Base-by-base conservation (phyloP, 1,140 invertebrate species). In the Frieseomelitta varia region DNA sequence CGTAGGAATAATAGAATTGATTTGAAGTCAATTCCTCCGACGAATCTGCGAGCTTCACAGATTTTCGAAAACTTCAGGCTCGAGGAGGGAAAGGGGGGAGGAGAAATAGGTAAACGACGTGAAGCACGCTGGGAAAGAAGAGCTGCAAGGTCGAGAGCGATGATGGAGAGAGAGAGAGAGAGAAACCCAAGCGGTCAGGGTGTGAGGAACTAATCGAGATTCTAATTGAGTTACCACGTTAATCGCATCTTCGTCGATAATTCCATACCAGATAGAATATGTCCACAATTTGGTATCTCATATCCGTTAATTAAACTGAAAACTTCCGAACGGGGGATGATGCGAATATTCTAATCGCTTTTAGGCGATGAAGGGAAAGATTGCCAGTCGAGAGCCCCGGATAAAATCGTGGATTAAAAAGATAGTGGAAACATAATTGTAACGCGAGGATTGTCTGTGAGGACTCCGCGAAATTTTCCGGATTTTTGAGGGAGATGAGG, bases 161-260 rank as follows among this genome's bases (percentile, higher is more conserved):
- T n/a, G 67, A 53, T 14, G 61, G 69, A 19, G 30, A 68, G 77
- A 55, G 78, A 58, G 53, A 68, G 34, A 56, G 81, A 61, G 58
- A 24, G 56, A 68, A 19, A 21, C 8, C 24, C 39, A 21, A 34
- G 55, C 3, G 27, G 24, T 21, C 34, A 55, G 74, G 81, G 79
- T 85, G 80, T 82, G 84, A 80, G 82, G 65, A 82, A 82, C 63
- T 85, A 77, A 89, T 86, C 88, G 84, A 89, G 79, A 89, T 83
- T 88, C 61, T 88, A 88, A 88, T 88, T 88, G 86, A 85, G 56
- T 88, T 85, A 69, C 71, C 78, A 55, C n/a, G 53, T 67, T 87
- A 85, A 85, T 84, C 81, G 67, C 58, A 79, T 88, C 78, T 65
- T 80, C 72, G 67, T 58, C 87, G 87, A 87, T 88, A 88, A 88